These are phyloP conservation scores for Catharus fuscescens DNA, from an alignment of 2,113 vertebrate genomes.

Conservation along the genomic window DNA sequence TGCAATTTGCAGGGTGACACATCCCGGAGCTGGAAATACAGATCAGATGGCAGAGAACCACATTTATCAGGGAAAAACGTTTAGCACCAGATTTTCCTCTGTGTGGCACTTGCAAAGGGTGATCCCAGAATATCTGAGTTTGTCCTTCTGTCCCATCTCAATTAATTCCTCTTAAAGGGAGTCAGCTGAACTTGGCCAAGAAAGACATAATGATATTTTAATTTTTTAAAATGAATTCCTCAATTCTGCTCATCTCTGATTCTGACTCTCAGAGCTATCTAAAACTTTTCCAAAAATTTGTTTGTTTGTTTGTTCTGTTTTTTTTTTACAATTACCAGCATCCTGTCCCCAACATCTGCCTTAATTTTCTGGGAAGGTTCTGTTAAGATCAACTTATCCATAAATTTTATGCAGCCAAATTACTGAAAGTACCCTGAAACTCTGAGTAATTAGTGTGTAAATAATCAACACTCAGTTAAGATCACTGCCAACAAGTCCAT, in stretches of 20 bases:
- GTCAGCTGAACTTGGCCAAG: not conserved
- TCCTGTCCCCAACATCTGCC: not conserved
- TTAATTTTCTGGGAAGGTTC: not conserved
- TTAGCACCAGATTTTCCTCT: not conserved
- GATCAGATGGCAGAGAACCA: not conserved
- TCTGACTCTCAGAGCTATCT: not conserved
- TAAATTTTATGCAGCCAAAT: not conserved
- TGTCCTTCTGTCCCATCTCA: not conserved
- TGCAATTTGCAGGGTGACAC: not conserved
- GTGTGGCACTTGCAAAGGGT: not conserved
- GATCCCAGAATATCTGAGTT: not conserved
- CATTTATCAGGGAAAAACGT: not conserved
- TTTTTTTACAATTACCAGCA: not conserved
- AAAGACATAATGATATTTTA: not conserved
- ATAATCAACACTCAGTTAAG: not conserved
- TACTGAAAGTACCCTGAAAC: not conserved
- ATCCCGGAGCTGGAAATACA: not conserved
- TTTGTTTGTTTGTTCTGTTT: not conserved
- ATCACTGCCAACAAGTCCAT: not conserved
- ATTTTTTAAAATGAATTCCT: not conserved
- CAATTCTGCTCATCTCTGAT: not conserved
- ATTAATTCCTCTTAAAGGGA: not conserved
- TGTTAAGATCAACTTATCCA: not conserved
- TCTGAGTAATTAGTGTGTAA: not conserved
- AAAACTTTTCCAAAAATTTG: not conserved